Evolutionary conservation across 53 echinoderm and acorn worm species (phyloP).

Genomic region (Holothuria scabra): DNA sequence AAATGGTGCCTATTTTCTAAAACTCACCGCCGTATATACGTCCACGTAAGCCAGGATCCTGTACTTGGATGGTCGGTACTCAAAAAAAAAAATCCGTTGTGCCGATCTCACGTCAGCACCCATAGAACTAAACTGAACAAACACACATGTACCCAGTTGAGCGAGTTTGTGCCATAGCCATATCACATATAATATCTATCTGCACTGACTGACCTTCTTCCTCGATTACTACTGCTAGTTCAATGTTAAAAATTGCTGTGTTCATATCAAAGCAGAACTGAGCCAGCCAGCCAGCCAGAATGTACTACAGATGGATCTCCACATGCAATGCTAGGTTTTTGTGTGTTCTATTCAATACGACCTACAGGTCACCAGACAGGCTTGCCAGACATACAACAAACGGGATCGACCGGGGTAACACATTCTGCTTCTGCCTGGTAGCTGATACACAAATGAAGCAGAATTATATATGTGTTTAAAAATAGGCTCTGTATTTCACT

Average conservation of each 20-base stretch:
- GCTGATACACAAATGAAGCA: too few species aligned
- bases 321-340: neutral
- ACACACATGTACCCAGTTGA: slow-evolving; percentile 29
- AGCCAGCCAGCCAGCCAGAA: neutral
- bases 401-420: slow-evolving; percentile 6
- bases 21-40: slow-evolving; percentile 21
- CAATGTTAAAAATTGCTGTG: slow-evolving; percentile 20
- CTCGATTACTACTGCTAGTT: slow-evolving; percentile 24
- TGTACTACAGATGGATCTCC: neutral
- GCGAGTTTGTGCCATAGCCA: neutral
- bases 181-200: slow-evolving; percentile 20
- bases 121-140: slow-evolving; percentile 20
- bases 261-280: neutral
- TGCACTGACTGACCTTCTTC: neutral
- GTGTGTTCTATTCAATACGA: slow-evolving; percentile 41
- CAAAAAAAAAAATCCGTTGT: slow-evolving; percentile 5
- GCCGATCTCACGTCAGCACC: slow-evolving; percentile 30
- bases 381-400: slow-evolving; percentile 41
- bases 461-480: too few species aligned
- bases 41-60: slow-evolving; percentile 10
- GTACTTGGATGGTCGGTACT: neutral
- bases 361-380: slow-evolving; percentile 44
- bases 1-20: neutral
- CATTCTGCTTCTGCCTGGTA: slow-evolving; percentile 32
- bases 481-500: too few species aligned